Base-by-base conservation (phyloP, 1,140 invertebrate genomes). In the Sogatella furcifera region DNA sequence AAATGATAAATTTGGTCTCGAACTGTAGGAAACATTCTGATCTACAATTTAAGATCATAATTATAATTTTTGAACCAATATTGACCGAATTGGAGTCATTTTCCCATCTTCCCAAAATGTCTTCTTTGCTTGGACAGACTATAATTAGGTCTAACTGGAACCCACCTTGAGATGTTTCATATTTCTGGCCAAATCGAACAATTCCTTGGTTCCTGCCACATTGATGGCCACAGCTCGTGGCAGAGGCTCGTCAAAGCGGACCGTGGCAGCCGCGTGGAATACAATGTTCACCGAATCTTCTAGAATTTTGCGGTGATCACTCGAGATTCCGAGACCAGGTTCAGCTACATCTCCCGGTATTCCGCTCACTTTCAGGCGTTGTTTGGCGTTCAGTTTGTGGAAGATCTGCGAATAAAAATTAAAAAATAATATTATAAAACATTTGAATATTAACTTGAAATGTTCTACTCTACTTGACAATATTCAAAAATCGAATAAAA, bases 211-310 rank as follows among this genome's bases (percentile, higher is more conserved):
- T 10, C 80, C 81, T 55, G 74, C 72, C 1, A 85, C 76, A 66
- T 87, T 87, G 24, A 82, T 80, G 28, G 77, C 74, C 19, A 80
- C 74, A 0, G 81, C 77, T n/a, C 69, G 57, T 68, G 83, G 81
- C 15, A 95, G 71, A 49, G 82, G 79, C 72, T 92, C 92, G 71
- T 92, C 86, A 72, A 95, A 95, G 68, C 86, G 84, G 10, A 95
- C 82, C n/a, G 89, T 92, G 0, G 92, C 93, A 1, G 92, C 93
- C 5, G 81, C 84, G 69, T 95, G 91, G 70, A 95, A 90, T n/a
- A 95, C 57, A 1, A 69, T 62, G 13, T 62, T 24, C 3, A 69
- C 65, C 10, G 65, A 60, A 14, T 65, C 60, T 15, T 56, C 42
- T 0, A 97, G 70, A 15, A 80, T 74, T 59, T 84, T 69, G 52